Conservation (phyloP, 2,113 vertebrate genomes). For the Montifringilla adamsi region DNA sequence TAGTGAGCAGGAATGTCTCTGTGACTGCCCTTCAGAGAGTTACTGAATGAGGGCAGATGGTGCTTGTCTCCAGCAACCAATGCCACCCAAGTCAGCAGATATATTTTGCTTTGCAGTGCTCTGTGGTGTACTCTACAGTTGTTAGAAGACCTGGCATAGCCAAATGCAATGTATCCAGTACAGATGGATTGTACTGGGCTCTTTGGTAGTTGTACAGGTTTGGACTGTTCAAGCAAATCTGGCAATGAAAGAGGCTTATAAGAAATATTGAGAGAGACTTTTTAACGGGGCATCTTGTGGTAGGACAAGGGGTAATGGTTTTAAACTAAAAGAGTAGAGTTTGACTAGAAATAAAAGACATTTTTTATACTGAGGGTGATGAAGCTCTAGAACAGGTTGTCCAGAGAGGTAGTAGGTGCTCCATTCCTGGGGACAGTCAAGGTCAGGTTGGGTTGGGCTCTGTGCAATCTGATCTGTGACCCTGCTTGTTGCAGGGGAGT, state of each 20-base stretch:
- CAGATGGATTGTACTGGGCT: rapidly evolving
- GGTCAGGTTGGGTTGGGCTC: background rate
- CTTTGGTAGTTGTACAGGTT: background rate
- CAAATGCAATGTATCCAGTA: background rate
- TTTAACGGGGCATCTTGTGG: background rate
- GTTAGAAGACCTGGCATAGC: background rate
- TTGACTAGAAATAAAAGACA: background rate
- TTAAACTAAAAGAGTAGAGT: background rate
- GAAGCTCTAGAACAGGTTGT: background rate
- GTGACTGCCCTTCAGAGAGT: background rate
- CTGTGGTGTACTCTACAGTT: background rate
- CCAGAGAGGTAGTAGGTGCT: background rate
- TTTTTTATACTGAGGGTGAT: background rate
- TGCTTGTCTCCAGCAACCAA: background rate
- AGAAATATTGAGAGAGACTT: background rate
- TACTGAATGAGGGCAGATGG: background rate
- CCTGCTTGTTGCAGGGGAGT: background rate
- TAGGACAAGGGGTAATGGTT: background rate
- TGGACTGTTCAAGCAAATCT: background rate
- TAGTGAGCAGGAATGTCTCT: background rate
- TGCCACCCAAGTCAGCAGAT: background rate
- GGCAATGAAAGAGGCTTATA: background rate
- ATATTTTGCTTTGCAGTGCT: background rate
- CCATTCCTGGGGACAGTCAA: background rate
- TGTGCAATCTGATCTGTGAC: background rate